phyloP scores from a whole-genome alignment of 1,140 invertebrate species.

The Arion vulgaris region DNA sequence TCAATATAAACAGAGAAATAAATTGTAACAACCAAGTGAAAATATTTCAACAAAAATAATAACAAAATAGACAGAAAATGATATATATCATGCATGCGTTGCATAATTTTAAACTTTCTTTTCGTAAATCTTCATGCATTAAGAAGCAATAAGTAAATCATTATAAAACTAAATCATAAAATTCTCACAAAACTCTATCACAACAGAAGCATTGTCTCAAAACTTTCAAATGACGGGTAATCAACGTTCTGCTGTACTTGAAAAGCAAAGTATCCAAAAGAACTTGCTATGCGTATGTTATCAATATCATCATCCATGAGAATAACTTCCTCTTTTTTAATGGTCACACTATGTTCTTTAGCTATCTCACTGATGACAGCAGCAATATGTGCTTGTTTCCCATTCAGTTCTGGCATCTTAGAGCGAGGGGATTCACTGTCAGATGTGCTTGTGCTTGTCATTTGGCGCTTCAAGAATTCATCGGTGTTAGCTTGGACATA shows the following conservation, averaged over 20 bases:
- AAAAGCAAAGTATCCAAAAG: conserved; percentile 61
- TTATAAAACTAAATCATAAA: too few relatives aligned
- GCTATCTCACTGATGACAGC: conserved; percentile 59
- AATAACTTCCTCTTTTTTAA: conserved; percentile 59
- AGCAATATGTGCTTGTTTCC: conserved; percentile 67
- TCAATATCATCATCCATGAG: conserved; percentile 64
- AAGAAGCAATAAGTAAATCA: too few relatives aligned
- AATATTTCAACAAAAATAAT: too few relatives aligned
- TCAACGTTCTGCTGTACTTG: conserved; percentile 56
- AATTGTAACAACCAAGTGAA: too few relatives aligned
- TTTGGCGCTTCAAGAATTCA: conserved; percentile 49
- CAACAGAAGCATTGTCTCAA: conserved; percentile 42
- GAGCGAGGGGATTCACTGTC: neutral
- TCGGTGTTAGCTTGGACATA: conserved; percentile 56
- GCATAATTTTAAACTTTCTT: too few relatives aligned
- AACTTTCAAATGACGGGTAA: conserved; percentile 53
- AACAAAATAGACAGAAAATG: too few relatives aligned
- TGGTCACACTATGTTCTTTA: conserved; percentile 50
- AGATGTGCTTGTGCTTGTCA: neutral
- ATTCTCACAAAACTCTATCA: neutral
- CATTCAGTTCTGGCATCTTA: conserved; percentile 49
- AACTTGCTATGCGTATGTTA: conserved; percentile 55
- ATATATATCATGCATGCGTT: too few relatives aligned
- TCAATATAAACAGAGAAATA: too few relatives aligned
- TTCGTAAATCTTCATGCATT: too few relatives aligned